These are phyloP conservation scores for Ceratitis capitata DNA, from an alignment of 1,140 invertebrate species.

Conservation along the genomic window DNA sequence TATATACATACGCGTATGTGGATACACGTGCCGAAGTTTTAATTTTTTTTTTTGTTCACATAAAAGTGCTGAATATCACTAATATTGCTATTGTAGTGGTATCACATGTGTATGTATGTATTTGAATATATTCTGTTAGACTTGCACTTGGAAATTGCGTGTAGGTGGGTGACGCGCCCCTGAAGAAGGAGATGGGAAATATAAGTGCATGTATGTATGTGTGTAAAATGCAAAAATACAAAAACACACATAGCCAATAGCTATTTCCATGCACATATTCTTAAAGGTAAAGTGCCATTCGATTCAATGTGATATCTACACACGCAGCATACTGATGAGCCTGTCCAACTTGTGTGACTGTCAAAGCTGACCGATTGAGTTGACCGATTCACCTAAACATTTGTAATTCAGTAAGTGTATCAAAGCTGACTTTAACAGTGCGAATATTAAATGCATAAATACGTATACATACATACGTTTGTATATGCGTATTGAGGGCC, in stretches of 20 bases:
- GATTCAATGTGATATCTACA: no score
- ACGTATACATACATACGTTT: not conserved
- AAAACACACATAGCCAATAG: not conserved
- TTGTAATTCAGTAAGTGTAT: not conserved
- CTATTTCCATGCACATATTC: not conserved
- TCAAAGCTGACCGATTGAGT: not conserved
- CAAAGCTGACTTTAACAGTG: no score
- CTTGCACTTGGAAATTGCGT: not conserved
- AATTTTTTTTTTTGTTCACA: no score
- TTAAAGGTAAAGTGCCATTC: no score
- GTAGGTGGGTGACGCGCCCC: slow-evolving; percentile 7
- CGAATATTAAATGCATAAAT: no score
- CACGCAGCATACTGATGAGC: not conserved
- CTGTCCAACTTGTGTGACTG: not conserved
- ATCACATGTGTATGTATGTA: no score
- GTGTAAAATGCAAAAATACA: not conserved
- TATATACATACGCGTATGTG: not conserved
- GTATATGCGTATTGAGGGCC: not conserved
- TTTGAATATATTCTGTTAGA: no score
- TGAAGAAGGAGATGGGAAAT: not conserved
- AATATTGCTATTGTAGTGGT: no score
- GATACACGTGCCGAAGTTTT: no score
- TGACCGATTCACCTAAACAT: not conserved
- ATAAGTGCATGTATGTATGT: not conserved
- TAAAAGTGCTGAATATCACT: no score